Conservation (phyloP, 1,140 invertebrate genomes). For the Geopemphigus sp. region DNA sequence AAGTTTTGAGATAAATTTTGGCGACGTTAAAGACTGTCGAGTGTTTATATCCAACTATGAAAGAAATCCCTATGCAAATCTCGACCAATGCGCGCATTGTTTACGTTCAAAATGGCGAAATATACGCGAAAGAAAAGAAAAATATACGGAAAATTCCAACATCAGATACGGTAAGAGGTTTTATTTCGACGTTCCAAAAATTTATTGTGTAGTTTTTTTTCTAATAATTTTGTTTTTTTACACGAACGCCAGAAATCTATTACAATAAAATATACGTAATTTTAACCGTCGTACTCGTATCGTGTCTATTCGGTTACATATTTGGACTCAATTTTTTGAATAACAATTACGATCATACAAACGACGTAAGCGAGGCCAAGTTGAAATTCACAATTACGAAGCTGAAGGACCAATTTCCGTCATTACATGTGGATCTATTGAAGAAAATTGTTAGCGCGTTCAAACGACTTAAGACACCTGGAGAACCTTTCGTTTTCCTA, state of each 20-base stretch:
- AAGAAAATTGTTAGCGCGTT: conserved; percentile 9
- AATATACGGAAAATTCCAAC: not conserved
- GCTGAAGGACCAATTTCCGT: not conserved
- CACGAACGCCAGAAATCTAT: not conserved
- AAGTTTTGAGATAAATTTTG: not conserved
- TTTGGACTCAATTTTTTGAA: not conserved
- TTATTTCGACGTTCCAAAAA: not conserved
- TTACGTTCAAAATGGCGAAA: not conserved
- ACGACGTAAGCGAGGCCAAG: not conserved
- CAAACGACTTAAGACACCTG: not conserved
- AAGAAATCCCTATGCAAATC: not conserved
- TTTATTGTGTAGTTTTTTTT: not conserved
- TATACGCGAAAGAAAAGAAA: not conserved
- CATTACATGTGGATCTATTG: not conserved
- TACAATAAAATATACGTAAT: too few species aligned
- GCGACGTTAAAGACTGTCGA: not conserved
- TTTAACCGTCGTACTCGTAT: not conserved
- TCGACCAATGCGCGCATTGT: not conserved
- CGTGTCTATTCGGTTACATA: not conserved
- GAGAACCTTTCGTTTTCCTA: conserved; percentile 29
- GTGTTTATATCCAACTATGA: not conserved
- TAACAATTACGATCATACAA: not conserved
- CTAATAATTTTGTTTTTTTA: not conserved
- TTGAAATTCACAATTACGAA: not conserved
- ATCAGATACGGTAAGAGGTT: not conserved